Percentiles rank a stretch among this genome's conserved stretches.
Evolutionary conservation across 1,140 invertebrate genomes (phyloP).

Genomic region (Chironomus tepperi): DNA sequence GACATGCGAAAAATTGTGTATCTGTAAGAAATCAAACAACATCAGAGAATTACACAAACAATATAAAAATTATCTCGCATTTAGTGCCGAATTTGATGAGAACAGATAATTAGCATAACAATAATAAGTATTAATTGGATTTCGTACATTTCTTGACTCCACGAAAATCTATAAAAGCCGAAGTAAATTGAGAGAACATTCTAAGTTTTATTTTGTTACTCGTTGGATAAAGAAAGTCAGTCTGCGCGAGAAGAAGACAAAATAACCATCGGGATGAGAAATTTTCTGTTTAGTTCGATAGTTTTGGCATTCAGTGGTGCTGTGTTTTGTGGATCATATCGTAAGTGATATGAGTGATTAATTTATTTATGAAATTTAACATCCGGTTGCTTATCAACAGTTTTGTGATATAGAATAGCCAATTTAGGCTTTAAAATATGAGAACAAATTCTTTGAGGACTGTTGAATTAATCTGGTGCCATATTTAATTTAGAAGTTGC

Average conservation of each 20-base stretch:
- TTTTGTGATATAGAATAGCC: too few species aligned
- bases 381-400: too few species aligned
- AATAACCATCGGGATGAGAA: not conserved
- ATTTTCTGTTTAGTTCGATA: not conserved
- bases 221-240: not conserved
- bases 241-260: not conserved
- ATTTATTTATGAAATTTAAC: too few species aligned
- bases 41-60: too few species aligned
- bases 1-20: too few species aligned
- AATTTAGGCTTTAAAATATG: too few species aligned
- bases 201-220: not conserved
- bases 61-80: not conserved
- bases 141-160: not conserved
- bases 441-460: too few species aligned
- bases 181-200: not conserved
- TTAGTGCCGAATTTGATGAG: not conserved
- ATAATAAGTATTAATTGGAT: slow-evolving; percentile 9
- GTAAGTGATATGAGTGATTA: not conserved
- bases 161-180: not conserved
- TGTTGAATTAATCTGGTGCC: too few species aligned
- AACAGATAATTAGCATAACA: not conserved
- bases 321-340: not conserved
- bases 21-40: too few species aligned
- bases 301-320: not conserved
- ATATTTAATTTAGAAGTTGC: too few species aligned